phyloP scores from a whole-genome alignment of 2,797 vertebrate genomes.

The Sparus aurata region DNA sequence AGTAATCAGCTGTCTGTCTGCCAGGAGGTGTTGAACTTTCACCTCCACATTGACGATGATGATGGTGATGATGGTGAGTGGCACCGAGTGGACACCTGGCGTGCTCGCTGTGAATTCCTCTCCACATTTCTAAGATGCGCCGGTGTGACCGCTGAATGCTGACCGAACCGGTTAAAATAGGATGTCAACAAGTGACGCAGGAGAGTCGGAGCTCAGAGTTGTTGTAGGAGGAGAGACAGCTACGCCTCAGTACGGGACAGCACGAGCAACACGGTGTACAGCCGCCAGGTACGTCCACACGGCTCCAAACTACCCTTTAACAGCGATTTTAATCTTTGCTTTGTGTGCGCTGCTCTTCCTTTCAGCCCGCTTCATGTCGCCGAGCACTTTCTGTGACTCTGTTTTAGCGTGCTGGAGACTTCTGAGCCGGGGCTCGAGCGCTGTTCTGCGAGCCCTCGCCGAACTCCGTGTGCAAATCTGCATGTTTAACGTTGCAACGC shows the following conservation, averaged over 20 bases:
- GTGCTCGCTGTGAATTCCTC: neutral
- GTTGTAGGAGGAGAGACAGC: conserved; percentile 58
- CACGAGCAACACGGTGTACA: neutral
- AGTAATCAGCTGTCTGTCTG: conserved; percentile 14
- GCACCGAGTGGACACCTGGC: too few species aligned
- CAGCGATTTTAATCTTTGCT: accelerated
- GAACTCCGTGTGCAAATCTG: conserved; percentile 19
- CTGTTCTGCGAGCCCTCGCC: neutral
- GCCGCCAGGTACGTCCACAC: conserved; percentile 52
- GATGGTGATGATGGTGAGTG: too few species aligned
- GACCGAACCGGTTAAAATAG: conserved; percentile 64
- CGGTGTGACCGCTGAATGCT: neutral
- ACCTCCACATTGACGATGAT: conserved; percentile 7
- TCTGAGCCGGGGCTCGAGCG: neutral
- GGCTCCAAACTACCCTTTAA: conserved; percentile 5
- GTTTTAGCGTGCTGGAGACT: neutral
- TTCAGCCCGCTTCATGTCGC: neutral
- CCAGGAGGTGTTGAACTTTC: conserved; percentile 53
- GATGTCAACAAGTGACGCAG: conserved; percentile 82
- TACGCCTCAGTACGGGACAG: conserved; percentile 32
- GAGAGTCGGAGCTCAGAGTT: conserved; percentile 46
- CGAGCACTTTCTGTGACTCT: neutral
- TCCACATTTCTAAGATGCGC: conserved; percentile 31
- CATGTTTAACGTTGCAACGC: neutral
- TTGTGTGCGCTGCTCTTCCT: neutral